A percentile compares a stretch with the other conserved stretches of the same genome.
Conservation (phyloP, 2,113 vertebrate species). For the Heliornis fulica region DNA sequence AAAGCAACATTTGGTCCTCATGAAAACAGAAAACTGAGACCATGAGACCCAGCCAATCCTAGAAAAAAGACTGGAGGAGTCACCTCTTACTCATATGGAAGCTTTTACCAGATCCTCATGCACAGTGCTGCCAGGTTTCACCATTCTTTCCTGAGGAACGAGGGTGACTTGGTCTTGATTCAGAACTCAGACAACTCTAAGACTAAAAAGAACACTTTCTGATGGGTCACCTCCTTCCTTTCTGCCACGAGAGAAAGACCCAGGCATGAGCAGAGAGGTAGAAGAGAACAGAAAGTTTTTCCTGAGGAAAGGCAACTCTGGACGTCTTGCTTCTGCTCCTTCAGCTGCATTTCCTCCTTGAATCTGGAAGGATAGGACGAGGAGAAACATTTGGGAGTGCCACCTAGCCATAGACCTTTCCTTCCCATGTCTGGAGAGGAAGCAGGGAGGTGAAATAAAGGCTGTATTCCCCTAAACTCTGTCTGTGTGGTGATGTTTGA, state of each 20-base stretch:
- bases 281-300: background rate
- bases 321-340: background rate
- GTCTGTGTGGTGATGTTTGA: background rate
- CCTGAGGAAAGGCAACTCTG: background rate
- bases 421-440: background rate
- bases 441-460: background rate
- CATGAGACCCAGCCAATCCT: background rate
- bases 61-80: background rate
- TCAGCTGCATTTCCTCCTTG: background rate
- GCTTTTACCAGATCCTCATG: background rate
- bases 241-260: background rate
- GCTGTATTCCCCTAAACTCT: background rate
- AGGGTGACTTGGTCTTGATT: background rate
- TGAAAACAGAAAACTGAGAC: background rate
- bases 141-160: background rate
- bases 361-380: background rate
- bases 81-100: background rate
- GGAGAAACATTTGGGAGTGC: background rate
- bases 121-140: background rate
- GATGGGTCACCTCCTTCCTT: background rate
- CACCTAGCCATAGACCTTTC: background rate
- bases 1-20: conserved; percentile 9
- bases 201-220: background rate
- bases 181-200: background rate
- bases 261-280: background rate